These are phyloP conservation scores for Rhopalosiphum maidis DNA, from an alignment of 1,140 invertebrate species.

Conservation along the genomic window DNA sequence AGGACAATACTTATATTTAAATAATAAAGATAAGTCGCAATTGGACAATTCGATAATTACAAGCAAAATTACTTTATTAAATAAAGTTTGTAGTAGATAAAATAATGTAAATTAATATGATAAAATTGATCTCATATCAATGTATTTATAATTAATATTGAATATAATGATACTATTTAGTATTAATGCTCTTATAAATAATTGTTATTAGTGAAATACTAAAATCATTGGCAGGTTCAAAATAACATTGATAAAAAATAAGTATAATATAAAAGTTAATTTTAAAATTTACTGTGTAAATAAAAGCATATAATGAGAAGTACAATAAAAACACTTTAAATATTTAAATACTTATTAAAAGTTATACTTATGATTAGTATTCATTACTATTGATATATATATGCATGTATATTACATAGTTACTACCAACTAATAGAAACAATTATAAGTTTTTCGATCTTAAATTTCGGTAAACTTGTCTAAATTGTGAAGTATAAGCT, in stretches of 20 bases:
- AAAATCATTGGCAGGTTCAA: background rate
- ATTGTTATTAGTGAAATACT: background rate
- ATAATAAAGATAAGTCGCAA: background rate
- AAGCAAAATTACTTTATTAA: background rate
- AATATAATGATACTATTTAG: background rate
- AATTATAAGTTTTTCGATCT: background rate
- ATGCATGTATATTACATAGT: background rate
- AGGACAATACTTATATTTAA: slow-evolving; percentile 1
- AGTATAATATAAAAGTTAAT: background rate
- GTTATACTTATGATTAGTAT: background rate
- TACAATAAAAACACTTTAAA: slow-evolving; percentile 3
- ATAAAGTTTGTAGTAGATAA: background rate
- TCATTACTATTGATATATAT: background rate
- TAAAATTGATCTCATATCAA: background rate
- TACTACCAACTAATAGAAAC: background rate
- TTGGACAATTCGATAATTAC: background rate
- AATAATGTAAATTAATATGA: background rate
- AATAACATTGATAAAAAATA: background rate
- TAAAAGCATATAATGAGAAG: background rate
- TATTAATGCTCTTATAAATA: background rate
- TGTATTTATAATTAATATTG: background rate
- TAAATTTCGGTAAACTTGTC: background rate
- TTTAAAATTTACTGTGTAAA: background rate
- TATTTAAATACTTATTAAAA: background rate
- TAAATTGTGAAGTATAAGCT: background rate